Evolutionary conservation across 2,797 vertebrate genomes (phyloP), one percentile per base, ranked within the genome.

Genomic region (Ambastaia sidthimunki): DNA sequence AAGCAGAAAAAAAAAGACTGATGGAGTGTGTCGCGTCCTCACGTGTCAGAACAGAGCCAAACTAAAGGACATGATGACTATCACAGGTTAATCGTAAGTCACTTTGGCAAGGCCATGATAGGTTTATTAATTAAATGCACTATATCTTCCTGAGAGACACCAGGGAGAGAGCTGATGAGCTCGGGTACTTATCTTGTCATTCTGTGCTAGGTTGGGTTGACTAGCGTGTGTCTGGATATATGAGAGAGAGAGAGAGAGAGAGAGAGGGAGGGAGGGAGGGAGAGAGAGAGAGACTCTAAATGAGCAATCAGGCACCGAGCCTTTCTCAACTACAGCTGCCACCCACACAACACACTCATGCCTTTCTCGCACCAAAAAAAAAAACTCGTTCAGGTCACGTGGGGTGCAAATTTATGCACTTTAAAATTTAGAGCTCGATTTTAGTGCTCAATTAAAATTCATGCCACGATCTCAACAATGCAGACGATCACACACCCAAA

Each of bases 291-390:
- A 13, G n/a, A 21, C 78, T 78, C 80, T 81, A 86, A 84, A 86
- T 71, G 85, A 84, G 80, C 83, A 84, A 81, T 86, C 83, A 80
- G 76, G 41, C 72, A 78, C 55, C 13, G 76, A 84, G 73, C 70
- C 62, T 63, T 73, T 80, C 80, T 81, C 74, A 75, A 75, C 83
- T 81, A 76, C 83, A 84, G 71, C 85, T 86, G 85, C 77, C 80
- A 83, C 80, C 80, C 83, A 83, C 80, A 65, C 63, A 48, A 41
- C 37, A 76, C 78, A 68, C 76, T 67, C 44, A 65, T 25, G 48
- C 73, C 57, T 65, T 34, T 44, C n/a, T 55, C 70, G 60, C 80
- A 73, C n/a, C n/a, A 62, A 52, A 15, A 47, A 60, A 77, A 71
- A 80, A 63, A 57, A 71, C 69, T 71, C 19, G 25, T 70, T 70